Conservation (phyloP, 2,113 vertebrate genomes). For the Nestor notabilis region DNA sequence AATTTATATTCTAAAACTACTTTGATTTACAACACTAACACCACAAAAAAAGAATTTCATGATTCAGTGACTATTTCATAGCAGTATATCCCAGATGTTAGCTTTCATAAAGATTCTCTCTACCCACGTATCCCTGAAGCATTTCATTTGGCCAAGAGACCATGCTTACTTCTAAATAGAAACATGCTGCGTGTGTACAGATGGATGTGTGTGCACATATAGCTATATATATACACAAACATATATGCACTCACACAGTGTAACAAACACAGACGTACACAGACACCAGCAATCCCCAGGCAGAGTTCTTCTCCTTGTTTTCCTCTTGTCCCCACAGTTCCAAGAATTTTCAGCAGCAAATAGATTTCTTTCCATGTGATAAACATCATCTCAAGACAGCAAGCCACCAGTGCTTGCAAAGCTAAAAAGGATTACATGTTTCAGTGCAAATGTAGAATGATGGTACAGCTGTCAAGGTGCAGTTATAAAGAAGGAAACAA, state of each 20-base stretch:
- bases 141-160: slow-evolving; percentile 50
- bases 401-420: slow-evolving; percentile 85
- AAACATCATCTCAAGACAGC: slow-evolving; percentile 78
- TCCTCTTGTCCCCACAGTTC: slow-evolving; percentile 59
- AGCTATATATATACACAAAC: slow-evolving; percentile 46
- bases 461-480: slow-evolving; percentile 69
- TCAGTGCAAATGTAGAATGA: slow-evolving; percentile 81
- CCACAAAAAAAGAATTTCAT: slow-evolving; percentile 58
- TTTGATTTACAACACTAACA: slow-evolving; percentile 68
- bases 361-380: slow-evolving; percentile 74
- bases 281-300: slow-evolving; percentile 15
- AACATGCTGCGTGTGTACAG: background rate
- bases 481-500: slow-evolving; percentile 62
- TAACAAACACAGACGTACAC: background rate
- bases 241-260: slow-evolving; percentile 46
- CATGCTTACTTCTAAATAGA: slow-evolving; percentile 3
- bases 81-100: slow-evolving; percentile 48
- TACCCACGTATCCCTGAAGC: slow-evolving; percentile 63
- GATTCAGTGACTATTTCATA: slow-evolving; percentile 52
- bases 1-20: slow-evolving; percentile 73
- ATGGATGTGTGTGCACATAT: slow-evolving; percentile 36
- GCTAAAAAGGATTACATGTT: slow-evolving; percentile 70
- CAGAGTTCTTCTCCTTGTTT: slow-evolving; percentile 19
- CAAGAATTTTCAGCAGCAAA: slow-evolving; percentile 80
- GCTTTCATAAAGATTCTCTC: slow-evolving; percentile 39